These are phyloP conservation scores for Phaetusa simplex DNA, from an alignment of 2,113 vertebrate species.

Conservation along the genomic window DNA sequence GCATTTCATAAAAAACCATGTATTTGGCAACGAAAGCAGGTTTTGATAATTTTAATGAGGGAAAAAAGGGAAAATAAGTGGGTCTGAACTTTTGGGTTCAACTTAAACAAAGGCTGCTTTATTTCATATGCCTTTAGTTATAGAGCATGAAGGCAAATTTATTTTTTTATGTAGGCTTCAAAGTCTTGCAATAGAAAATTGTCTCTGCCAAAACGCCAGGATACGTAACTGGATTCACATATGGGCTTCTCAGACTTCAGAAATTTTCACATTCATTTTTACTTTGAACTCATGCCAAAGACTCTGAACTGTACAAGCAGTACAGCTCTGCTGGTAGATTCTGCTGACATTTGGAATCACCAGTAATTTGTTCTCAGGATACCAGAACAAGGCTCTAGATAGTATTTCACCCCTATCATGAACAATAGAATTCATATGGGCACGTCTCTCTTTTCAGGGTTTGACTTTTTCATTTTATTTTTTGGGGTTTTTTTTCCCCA, in stretches of 20 bases:
- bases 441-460: not conserved
- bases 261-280: constrained; percentile 3
- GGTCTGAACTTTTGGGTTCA: not conserved
- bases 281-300: constrained; percentile 6
- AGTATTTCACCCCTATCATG: not conserved
- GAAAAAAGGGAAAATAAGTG: not conserved
- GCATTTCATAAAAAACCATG: not conserved
- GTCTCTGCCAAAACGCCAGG: not conserved
- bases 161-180: not conserved
- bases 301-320: not conserved
- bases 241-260: not conserved
- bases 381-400: not conserved
- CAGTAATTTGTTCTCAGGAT: not conserved
- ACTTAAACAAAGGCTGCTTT: constrained; percentile 6
- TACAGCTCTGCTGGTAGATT: not conserved
- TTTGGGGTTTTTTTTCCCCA: not conserved
- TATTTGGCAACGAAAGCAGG: not conserved
- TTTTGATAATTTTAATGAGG: not conserved
- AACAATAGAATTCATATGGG: not conserved
- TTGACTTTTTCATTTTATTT: not conserved
- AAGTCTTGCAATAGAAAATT: not conserved
- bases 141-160: not conserved
- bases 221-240: not conserved
- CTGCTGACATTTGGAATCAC: constrained; percentile 18
- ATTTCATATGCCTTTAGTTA: not conserved